Conservation (phyloP, 2,888 invertebrate genomes). For the Andrena bucephala region DNA sequence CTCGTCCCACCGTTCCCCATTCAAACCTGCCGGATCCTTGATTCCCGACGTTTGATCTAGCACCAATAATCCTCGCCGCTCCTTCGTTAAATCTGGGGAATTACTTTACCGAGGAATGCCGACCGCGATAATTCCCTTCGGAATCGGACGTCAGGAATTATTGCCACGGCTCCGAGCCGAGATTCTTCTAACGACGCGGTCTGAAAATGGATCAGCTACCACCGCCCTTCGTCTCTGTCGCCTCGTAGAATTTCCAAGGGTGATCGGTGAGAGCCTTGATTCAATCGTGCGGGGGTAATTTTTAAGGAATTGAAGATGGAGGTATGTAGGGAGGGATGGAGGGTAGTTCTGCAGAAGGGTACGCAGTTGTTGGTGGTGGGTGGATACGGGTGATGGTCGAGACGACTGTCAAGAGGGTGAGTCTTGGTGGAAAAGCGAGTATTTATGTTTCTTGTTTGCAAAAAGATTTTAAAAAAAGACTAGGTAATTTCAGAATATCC, state of each 20-base stretch:
- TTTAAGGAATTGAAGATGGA: background rate
- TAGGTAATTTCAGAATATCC: no score
- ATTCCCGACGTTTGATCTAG: conserved; percentile 51
- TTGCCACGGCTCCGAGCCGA: background rate
- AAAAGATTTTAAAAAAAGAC: no score
- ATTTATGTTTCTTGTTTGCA: no score
- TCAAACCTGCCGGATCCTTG: conserved; percentile 39
- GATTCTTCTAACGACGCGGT: conserved; percentile 14
- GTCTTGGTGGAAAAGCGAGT: no score
- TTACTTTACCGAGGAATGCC: conserved; percentile 32
- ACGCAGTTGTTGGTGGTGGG: background rate
- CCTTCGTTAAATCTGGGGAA: conserved; percentile 38
- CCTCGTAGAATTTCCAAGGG: background rate
- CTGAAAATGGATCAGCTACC: conserved; percentile 8
- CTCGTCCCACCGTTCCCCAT: conserved; percentile 35
- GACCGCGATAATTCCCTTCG: conserved; percentile 14
- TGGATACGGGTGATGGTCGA: no score
- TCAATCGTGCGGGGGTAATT: conserved; percentile 17
- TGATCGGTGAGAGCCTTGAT: background rate
- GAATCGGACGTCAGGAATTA: conserved; percentile 16
- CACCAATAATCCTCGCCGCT: conserved; percentile 51
- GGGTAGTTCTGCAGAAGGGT: background rate
- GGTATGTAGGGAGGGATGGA: background rate
- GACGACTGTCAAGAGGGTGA: no score
- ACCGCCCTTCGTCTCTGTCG: no score